These are phyloP conservation scores for Bedellia somnulentella DNA, from an alignment of 2,888 invertebrate species.

Conservation along the genomic window DNA sequence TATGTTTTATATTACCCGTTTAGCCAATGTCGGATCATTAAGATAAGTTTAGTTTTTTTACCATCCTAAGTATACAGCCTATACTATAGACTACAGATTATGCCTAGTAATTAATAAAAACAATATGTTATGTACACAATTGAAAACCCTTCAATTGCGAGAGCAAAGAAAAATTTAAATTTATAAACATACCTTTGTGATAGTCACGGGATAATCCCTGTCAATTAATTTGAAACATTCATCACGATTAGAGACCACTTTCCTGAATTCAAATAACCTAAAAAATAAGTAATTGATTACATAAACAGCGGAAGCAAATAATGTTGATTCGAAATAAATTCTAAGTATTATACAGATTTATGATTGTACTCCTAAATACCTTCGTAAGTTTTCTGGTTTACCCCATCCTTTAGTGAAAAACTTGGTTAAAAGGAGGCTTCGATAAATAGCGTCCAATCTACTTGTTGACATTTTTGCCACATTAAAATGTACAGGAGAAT, in stretches of 20 bases:
- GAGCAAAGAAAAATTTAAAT: too few relatives aligned
- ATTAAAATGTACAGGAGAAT: too few relatives aligned
- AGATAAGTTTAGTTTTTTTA: too few relatives aligned
- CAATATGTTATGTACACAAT: too few relatives aligned
- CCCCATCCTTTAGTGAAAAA: slow-evolving; percentile 98
- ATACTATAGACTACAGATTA: too few relatives aligned
- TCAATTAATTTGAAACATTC: slow-evolving; percentile 81
- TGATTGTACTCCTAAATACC: slow-evolving; percentile 44
- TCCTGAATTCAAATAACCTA: slow-evolving; percentile 90
- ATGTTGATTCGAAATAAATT: slow-evolving; percentile 6
- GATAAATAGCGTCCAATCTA: slow-evolving; percentile 77
- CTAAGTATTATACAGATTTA: slow-evolving; percentile 1
- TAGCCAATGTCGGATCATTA: too few relatives aligned
- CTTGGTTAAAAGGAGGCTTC: slow-evolving; percentile 83
- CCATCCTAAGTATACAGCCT: too few relatives aligned
- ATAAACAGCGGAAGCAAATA: background rate
- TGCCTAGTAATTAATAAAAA: too few relatives aligned
- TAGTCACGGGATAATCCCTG: slow-evolving; percentile 80
- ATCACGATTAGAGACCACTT: slow-evolving; percentile 81
- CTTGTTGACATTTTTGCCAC: slow-evolving; percentile 63
- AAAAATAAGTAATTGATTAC: slow-evolving; percentile 24
- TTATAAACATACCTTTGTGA: slow-evolving; percentile 78
- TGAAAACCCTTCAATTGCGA: too few relatives aligned
- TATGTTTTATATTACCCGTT: too few relatives aligned
- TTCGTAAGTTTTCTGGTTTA: slow-evolving; percentile 84